Conservation (phyloP, 2,113 vertebrate species). For the Loxodonta africana region DNA sequence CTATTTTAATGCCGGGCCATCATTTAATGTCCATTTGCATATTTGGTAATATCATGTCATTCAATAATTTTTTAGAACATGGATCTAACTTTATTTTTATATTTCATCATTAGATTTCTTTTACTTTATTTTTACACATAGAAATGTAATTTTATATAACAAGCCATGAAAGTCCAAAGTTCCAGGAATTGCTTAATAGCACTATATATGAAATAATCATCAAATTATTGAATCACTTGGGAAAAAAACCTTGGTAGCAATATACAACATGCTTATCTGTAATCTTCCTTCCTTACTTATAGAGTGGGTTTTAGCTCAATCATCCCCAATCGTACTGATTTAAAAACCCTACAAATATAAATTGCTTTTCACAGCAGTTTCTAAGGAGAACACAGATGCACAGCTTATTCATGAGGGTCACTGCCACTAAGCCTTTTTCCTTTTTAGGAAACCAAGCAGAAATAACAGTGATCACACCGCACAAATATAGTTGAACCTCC, state of each 20-base stretch:
- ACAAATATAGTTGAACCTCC: slow-evolving; percentile 80
- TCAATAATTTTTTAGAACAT: slow-evolving; percentile 74
- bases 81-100: slow-evolving; percentile 76
- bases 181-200: slow-evolving; percentile 84
- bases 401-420: slow-evolving; percentile 84
- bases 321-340: slow-evolving; percentile 72
- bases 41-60: slow-evolving; percentile 81
- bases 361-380: slow-evolving; percentile 76
- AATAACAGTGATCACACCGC: slow-evolving; percentile 82
- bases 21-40: slow-evolving; percentile 84
- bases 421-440: slow-evolving; percentile 65
- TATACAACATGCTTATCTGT: slow-evolving; percentile 84
- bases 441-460: slow-evolving; percentile 84
- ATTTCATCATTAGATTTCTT: slow-evolving; percentile 82
- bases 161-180: slow-evolving; percentile 86
- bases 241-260: slow-evolving; percentile 82
- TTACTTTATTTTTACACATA: slow-evolving; percentile 85
- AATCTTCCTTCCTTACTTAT: slow-evolving; percentile 77
- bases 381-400: slow-evolving; percentile 76
- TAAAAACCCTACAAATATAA: slow-evolving; percentile 76
- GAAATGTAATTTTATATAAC: slow-evolving; percentile 86
- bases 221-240: slow-evolving; percentile 78
- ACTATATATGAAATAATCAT: slow-evolving; percentile 85
- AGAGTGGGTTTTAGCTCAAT: slow-evolving; percentile 68
- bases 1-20: slow-evolving; percentile 81